Conservation (phyloP, 1,140 invertebrate species). For the Apis cerana region DNA sequence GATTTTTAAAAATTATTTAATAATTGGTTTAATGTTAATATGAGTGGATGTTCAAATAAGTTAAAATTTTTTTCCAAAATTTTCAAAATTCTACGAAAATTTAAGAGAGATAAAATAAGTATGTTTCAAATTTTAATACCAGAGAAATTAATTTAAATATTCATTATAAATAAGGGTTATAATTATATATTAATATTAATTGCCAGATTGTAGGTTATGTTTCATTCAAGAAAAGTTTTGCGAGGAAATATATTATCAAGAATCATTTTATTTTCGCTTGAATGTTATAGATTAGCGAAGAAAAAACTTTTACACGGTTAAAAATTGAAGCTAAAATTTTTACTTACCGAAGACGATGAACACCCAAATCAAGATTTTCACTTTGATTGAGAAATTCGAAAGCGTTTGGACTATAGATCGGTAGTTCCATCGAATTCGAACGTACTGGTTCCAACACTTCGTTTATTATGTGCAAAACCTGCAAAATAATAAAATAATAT, state of each 20-base stretch:
- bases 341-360: constrained; percentile 84
- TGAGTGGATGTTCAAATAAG: too few species aligned
- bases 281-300: neutral
- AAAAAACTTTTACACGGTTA: neutral
- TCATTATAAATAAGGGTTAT: too few species aligned
- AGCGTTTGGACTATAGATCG: constrained; percentile 89
- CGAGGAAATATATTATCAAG: neutral
- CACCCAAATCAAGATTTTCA: constrained; percentile 87
- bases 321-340: neutral
- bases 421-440: constrained; percentile 81
- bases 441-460: constrained; percentile 89
- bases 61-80: too few species aligned
- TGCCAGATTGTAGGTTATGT: neutral
- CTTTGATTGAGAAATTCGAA: constrained; percentile 88
- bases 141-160: too few species aligned
- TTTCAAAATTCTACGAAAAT: too few species aligned
- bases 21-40: too few species aligned
- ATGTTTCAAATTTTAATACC: too few species aligned
- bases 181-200: too few species aligned
- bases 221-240: neutral
- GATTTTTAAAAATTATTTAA: too few species aligned
- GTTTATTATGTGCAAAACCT: constrained; percentile 92
- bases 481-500: constrained; percentile 39
- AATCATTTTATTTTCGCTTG: neutral
- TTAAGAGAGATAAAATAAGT: too few species aligned